Evolutionary conservation across 2,797 vertebrate genomes (phyloP).

Genomic region (Falco columbarius): DNA sequence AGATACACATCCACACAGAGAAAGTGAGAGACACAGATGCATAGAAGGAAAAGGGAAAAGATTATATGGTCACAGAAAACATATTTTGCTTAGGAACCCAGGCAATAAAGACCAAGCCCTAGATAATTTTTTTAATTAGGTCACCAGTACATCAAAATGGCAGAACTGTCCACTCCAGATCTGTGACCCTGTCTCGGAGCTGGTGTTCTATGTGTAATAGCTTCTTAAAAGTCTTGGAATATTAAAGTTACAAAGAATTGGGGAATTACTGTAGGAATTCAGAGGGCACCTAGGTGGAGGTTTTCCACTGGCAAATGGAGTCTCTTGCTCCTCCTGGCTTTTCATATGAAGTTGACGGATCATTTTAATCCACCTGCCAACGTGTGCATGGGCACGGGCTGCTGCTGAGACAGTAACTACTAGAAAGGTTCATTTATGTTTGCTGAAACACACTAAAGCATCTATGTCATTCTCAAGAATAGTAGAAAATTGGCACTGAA

Average conservation of each 20-base stretch:
- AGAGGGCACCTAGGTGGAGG: not conserved
- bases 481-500: not conserved
- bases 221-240: not conserved
- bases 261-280: not conserved
- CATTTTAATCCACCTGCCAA: not conserved
- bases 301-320: not conserved
- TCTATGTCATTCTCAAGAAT: not conserved
- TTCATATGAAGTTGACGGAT: not conserved
- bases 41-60: not conserved
- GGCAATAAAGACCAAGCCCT: not conserved
- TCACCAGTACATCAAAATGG: not conserved
- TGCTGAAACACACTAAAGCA: not conserved
- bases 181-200: not conserved
- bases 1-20: not conserved
- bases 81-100: not conserved
- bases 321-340: not conserved
- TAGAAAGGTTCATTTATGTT: not conserved
- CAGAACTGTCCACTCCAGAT: not conserved
- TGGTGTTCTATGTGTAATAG: not conserved
- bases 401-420: not conserved
- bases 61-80: not conserved
- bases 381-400: not conserved
- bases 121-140: not conserved
- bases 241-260: not conserved
- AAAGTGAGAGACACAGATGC: not conserved